Base-by-base conservation (phyloP, 2,888 invertebrate species). In the Lobophora halterata region DNA sequence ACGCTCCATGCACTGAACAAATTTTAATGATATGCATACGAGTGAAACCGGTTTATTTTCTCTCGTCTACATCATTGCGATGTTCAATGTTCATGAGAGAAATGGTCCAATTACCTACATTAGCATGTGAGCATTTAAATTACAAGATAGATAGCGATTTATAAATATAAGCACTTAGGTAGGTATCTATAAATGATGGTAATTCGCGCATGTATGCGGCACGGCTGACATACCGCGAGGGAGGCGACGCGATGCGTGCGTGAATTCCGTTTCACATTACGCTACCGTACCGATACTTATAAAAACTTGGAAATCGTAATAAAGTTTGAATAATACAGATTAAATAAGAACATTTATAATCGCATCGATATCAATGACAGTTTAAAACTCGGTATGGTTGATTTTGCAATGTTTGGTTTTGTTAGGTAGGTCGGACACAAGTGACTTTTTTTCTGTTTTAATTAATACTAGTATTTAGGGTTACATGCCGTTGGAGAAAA, bases 201-300 rank as follows among this genome's bases (percentile, higher is more conserved):
- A 50, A 58, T 55, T 45, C 38, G 54, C 34, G 55, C 52, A 53
- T 51, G 53, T 52, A 45, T 49, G 58, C 49, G 53, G 60, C 57
- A 49, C 55, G 59, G 59, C 48, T 52, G 28, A 55, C 74, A 85
- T 87, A 71, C 86, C 85, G 57, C 59, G 65, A 43, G 64, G 69
- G 63, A 78, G 74, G 62, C 78, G 72, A 58, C 71, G 71, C 78
- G 72, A 58, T 71, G 71, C 74, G 63, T 57, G 62, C 53, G 41
- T 66, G 56, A 76, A 86, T 86, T 77, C 86, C 86, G 83, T 86
- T 86, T 86, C 86, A 83, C 86, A 79, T 75, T 19, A 40, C 19
- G 20, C 38, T 26, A 34, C 25, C 32, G 27, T 28, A 28, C 18
- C 40, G 36, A 46, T 46, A n/a, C n/a, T n/a, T n/a, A n/a, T n/a